Evolutionary conservation across 1,140 invertebrate species (phyloP), one percentile per base, ranked within the genome.

Genomic region (Drosophila tristis): DNA sequence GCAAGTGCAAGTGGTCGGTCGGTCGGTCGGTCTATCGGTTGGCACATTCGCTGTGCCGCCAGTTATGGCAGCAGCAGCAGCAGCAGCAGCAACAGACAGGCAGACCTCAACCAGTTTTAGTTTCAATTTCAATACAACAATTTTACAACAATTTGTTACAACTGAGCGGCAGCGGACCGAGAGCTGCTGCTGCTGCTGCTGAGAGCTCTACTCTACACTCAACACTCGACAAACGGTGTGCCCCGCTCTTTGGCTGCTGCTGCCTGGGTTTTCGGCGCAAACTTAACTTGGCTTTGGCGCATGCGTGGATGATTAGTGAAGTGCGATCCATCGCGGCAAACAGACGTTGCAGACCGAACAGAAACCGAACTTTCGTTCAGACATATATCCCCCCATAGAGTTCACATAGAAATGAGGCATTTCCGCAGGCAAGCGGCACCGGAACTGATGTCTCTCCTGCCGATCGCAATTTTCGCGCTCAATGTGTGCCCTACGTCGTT

Each of bases 241-340:
- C 55, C 23, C 54, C 60, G 48, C 43, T 68, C 49, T 64, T 55
- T 49, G 63, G 47, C 49, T 63, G 71, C 66, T 57, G 44, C 53
- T 76, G 48, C 62, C 70, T 49, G 35, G 39, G 51, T 64, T 80
- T 85, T 77, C 35, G 68, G 53, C 62, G 51, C 59, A 59, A 55
- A 74, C 74, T 79, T 56, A 66, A 62, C 26, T 55, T 60, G 65
- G 56, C 70, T 70, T 25, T 65, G 74, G 78, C 75, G 84, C 72
- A 89, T 87, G 82, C 82, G 82, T 87, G 86, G 71, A 82, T 73
- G 78, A 82, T 74, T 79, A 90, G 86, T 90, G 72, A 90, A 90
- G 86, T 81, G 86, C 81, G 81, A 90, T 81, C 71, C 86, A 70
- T 65, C 87, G 70, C 66, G 62, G 63, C 65, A 86, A 78, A 55